phyloP scores from a whole-genome alignment of 2,797 vertebrate species.

The Darevskia nairensis region DNA sequence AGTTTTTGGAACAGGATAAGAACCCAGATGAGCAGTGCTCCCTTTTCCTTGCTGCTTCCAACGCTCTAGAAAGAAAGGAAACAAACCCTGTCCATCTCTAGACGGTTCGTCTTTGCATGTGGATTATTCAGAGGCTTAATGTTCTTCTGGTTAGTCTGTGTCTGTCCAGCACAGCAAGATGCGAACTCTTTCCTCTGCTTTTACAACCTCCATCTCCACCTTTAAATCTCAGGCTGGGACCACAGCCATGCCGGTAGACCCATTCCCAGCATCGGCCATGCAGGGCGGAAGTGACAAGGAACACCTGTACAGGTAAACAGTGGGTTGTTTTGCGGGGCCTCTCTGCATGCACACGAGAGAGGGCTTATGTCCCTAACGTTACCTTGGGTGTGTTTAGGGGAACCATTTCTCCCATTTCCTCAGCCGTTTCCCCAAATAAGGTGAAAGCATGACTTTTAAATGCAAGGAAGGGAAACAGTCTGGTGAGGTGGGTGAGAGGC shows the following conservation, averaged over 20 bases:
- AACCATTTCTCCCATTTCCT: neutral
- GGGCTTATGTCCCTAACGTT: too few relatives aligned
- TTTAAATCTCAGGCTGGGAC: slow-evolving; percentile 68
- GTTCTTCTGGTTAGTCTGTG: neutral
- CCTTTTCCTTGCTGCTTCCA: neutral
- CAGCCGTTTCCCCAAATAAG: neutral
- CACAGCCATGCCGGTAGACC: slow-evolving; percentile 81
- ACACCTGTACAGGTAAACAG: slow-evolving; percentile 87
- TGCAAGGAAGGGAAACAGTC: neutral
- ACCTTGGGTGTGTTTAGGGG: neutral
- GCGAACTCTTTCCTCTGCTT: neutral
- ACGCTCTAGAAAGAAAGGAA: neutral
- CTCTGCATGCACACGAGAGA: neutral
- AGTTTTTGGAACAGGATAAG: too few relatives aligned
- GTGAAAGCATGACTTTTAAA: neutral
- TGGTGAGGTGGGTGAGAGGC: too few relatives aligned
- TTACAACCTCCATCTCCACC: neutral
- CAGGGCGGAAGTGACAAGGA: slow-evolving; percentile 79
- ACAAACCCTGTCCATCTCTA: neutral
- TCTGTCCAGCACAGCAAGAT: too few relatives aligned
- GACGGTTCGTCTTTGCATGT: neutral
- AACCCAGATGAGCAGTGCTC: neutral
- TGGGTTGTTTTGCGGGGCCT: slow-evolving; percentile 18
- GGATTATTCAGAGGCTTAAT: neutral
- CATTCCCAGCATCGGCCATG: slow-evolving; percentile 79